Evolutionary conservation across 2,888 invertebrate species (phyloP), one percentile per base, ranked within the genome.

Genomic region (Coremacera marginata): DNA sequence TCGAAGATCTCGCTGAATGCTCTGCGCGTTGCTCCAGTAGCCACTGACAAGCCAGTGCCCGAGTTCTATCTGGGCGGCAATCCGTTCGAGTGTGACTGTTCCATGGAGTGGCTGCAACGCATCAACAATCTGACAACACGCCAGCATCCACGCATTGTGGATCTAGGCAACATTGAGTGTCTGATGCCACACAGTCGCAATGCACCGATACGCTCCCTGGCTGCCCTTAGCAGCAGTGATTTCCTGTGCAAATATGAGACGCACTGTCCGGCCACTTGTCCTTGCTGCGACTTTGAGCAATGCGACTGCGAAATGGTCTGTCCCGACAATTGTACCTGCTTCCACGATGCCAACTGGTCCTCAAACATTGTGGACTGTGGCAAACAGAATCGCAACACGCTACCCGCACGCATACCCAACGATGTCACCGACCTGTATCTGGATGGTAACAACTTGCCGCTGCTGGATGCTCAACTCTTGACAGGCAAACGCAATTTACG

Each of bases 251-350:
- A 94, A 85, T 98, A 98, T 91, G 95, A 95, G 87, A 94, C 95
- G 74, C 96, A 97, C 90, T 98, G 98, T 90, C 97, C 97, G 89
- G 95, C 97, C 57, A 92, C 96, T 71, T 98, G 98, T 90, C 96
- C 96, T 88, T 98, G 98, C 90, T 98, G 98, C 90, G 97, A 97
- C 88, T 98, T 96, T 88, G 97, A 97, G 88, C 96, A 96, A 80
- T 98, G 98, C 90, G 98, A 98, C 90, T 98, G 98, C 90, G 96
- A 98, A 91, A 96, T 97, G 95, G 96, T 95, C 81, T 98, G 98
- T 87, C 98, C 98, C 49, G 93, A 93, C 84, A 96, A 96, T 86
- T 98, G 98, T 91, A 94, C 95, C 83, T 98, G 98, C 89, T 98
- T 96, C 90, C 96, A 97, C 89, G 98, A 98, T 87, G 95, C 96